These are phyloP conservation scores for Heliconius charithonia DNA, from an alignment of 2,888 invertebrate species.

Conservation along the genomic window DNA sequence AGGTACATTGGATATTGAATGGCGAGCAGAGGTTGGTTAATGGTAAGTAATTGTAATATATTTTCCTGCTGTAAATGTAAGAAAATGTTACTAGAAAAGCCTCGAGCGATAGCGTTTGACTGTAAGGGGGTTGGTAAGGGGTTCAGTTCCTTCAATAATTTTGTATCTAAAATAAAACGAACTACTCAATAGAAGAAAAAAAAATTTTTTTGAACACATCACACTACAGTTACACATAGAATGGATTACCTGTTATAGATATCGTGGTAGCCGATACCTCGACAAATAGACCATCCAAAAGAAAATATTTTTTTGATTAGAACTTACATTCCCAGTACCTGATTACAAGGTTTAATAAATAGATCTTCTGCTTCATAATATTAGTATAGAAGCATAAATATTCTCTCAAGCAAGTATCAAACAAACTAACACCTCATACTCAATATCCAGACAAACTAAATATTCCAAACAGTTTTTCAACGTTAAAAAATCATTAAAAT, in stretches of 20 bases:
- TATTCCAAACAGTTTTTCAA: not conserved
- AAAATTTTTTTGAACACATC: no score
- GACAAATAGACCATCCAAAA: no score
- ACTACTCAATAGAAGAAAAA: no score
- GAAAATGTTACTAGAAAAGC: no score
- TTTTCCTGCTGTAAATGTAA: not conserved
- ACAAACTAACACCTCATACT: not conserved
- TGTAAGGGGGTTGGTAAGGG: no score
- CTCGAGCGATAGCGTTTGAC: no score
- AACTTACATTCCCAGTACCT: no score
- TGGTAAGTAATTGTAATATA: constrained; percentile 76
- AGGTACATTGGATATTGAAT: constrained; percentile 89
- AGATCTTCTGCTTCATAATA: not conserved
- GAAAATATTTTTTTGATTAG: not conserved
- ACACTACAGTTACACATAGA: no score
- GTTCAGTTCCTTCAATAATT: no score
- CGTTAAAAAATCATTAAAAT: constrained; percentile 26
- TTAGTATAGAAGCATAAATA: not conserved
- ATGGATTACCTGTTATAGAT: no score
- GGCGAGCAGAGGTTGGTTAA: constrained; percentile 85
- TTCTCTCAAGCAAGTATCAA: not conserved
- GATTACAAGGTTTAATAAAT: not conserved
- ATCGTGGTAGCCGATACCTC: no score
- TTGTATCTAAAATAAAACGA: no score
- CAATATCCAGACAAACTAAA: not conserved